These are phyloP conservation scores for Lochmaea crataegi DNA, from an alignment of 2,888 invertebrate species.

Conservation along the genomic window DNA sequence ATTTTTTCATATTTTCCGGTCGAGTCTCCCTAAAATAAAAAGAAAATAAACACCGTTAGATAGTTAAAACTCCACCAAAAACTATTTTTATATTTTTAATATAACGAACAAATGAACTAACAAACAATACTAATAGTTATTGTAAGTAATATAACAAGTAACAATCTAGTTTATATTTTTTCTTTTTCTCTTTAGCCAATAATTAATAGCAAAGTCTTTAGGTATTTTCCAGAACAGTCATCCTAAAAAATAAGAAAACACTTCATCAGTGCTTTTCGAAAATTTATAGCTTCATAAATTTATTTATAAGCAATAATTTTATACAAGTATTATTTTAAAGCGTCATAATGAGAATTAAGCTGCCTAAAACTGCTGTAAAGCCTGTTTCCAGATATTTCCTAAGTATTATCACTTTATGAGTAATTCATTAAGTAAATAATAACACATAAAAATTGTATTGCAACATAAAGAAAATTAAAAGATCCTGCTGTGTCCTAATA, in stretches of 20 bases:
- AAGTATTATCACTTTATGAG: too few species aligned
- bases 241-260: conserved; percentile 73
- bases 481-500: too few species aligned
- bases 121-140: not conserved
- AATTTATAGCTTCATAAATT: conserved; percentile 4
- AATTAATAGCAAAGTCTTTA: conserved; percentile 86
- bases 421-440: too few species aligned
- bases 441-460: too few species aligned
- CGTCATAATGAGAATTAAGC: too few species aligned
- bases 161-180: not conserved
- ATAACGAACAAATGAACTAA: not conserved
- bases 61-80: not conserved
- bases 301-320: not conserved
- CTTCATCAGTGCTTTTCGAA: conserved; percentile 20
- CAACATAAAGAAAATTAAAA: too few species aligned
- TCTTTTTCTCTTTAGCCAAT: conserved; percentile 61
- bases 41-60: conserved; percentile 8
- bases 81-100: not conserved
- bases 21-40: conserved; percentile 24
- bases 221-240: conserved; percentile 94
- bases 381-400: too few species aligned
- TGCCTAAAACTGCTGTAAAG: too few species aligned
- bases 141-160: not conserved
- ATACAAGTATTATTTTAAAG: too few species aligned
- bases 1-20: conserved; percentile 9